phyloP scores from a whole-genome alignment of 2,888 invertebrate species.

The Glaucopsyche alexis region DNA sequence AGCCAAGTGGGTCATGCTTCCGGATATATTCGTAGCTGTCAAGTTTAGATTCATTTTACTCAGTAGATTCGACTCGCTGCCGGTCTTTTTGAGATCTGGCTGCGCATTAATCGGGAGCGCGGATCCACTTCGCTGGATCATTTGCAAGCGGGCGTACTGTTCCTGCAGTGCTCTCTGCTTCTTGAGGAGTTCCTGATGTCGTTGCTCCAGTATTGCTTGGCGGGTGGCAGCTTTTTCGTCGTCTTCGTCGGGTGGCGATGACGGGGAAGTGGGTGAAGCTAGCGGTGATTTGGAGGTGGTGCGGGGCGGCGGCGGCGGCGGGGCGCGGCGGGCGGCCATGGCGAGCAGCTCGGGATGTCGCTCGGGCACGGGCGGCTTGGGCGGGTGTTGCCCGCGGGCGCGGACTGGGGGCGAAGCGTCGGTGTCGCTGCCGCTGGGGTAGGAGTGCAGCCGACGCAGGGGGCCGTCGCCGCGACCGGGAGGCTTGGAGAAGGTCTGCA shows the following conservation, averaged over 20 bases:
- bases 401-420: slow-evolving; percentile 88
- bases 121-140: slow-evolving; percentile 89
- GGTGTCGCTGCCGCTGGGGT: slow-evolving; percentile 91
- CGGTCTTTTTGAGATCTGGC: slow-evolving; percentile 89
- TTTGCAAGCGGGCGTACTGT: slow-evolving; percentile 93
- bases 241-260: slow-evolving; percentile 79
- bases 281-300: slow-evolving; percentile 93
- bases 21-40: slow-evolving; percentile 65
- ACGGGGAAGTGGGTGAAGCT: slow-evolving; percentile 90
- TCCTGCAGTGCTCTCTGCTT: slow-evolving; percentile 94
- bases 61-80: slow-evolving; percentile 91
- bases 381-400: slow-evolving; percentile 77
- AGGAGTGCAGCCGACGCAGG: slow-evolving; percentile 88
- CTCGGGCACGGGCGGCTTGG: slow-evolving; percentile 91
- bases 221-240: slow-evolving; percentile 63
- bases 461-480: slow-evolving; percentile 69
- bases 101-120: slow-evolving; percentile 82
- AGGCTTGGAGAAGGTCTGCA: slow-evolving; percentile 93
- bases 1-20: slow-evolving; percentile 68
- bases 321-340: slow-evolving; percentile 85
- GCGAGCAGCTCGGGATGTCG: slow-evolving; percentile 88
- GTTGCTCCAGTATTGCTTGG: slow-evolving; percentile 89
- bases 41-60: slow-evolving; percentile 90
- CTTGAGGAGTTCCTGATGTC: slow-evolving; percentile 92
- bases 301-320: slow-evolving; percentile 95